Percentiles rank a stretch among this genome's conserved stretches.
phyloP scores from a whole-genome alignment of 2,888 invertebrate genomes.

The Pharmacophagus antenor region DNA sequence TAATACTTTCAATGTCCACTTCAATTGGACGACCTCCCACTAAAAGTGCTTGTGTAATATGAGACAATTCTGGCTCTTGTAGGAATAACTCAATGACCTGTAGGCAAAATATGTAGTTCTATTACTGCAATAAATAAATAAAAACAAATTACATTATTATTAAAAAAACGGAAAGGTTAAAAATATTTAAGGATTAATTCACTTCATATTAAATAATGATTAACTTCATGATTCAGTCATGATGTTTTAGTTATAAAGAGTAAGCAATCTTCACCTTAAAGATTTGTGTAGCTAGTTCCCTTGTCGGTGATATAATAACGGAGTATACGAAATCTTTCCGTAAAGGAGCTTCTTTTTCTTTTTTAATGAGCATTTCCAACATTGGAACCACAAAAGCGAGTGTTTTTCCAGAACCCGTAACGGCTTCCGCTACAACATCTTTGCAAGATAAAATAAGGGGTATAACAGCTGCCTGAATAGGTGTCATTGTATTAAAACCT shows the following conservation, averaged over 20 bases:
- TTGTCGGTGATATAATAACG: constrained; percentile 95
- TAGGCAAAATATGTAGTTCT: too few relatives aligned
- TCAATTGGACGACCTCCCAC: constrained; percentile 92
- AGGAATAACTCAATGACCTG: constrained; percentile 78
- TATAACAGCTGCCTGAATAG: constrained; percentile 91
- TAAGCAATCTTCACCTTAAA: constrained; percentile 74
- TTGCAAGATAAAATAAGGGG: constrained; percentile 93
- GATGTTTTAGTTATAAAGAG: too few relatives aligned
- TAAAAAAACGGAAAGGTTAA: not conserved
- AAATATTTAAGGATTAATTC: too few relatives aligned
- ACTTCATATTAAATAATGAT: too few relatives aligned
- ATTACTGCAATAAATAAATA: too few relatives aligned
- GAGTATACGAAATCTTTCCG: constrained; percentile 90
- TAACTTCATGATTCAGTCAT: too few relatives aligned
- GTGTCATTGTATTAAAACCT: constrained; percentile 80
- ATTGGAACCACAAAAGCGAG: constrained; percentile 96
- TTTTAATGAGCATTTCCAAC: constrained; percentile 88
- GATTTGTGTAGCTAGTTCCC: constrained; percentile 96
- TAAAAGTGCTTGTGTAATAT: constrained; percentile 81
- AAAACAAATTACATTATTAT: not conserved
- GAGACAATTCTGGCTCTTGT: constrained; percentile 67
- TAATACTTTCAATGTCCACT: constrained; percentile 86
- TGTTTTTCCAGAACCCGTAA: constrained; percentile 99
- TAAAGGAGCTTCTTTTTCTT: constrained; percentile 83
- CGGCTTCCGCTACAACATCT: constrained; percentile 98